Conservation (phyloP, 2,797 vertebrate species). For the Gymnodraco acuticeps region DNA sequence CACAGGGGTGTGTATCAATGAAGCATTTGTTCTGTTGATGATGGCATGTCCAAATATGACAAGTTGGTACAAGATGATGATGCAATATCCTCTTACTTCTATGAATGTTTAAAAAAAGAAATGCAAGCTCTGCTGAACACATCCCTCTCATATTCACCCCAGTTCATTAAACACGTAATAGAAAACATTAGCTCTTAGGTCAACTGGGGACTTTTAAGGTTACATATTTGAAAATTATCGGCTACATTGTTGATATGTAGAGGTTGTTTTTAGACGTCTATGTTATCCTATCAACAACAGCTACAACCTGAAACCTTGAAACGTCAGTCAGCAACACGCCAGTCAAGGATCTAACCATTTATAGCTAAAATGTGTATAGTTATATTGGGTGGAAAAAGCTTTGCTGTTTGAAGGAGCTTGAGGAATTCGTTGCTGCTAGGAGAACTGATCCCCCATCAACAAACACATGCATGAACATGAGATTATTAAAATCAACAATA, state of each 20-base stretch:
- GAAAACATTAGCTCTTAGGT: neutral
- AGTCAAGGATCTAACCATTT: slow-evolving; percentile 38
- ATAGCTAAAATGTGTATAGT: slow-evolving; percentile 38
- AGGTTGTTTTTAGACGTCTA: neutral
- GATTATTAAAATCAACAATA: slow-evolving; percentile 38
- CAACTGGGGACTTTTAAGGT: neutral
- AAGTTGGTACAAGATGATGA: slow-evolving; percentile 27
- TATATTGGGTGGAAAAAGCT: slow-evolving; percentile 35
- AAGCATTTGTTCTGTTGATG: neutral
- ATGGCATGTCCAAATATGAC: slow-evolving; percentile 25
- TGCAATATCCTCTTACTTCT: slow-evolving; percentile 25
- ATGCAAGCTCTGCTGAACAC: neutral
- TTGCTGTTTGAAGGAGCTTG: slow-evolving; percentile 20
- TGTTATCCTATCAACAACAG: neutral
- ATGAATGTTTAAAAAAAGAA: neutral
- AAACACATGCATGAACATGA: slow-evolving; percentile 35
- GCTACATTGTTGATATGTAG: neutral
- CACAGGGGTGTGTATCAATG: slow-evolving; percentile 40
- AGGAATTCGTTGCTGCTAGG: slow-evolving; percentile 38
- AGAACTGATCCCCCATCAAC: slow-evolving; percentile 53
- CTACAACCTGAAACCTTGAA: neutral
- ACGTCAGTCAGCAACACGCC: slow-evolving; percentile 1
- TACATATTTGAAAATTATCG: neutral
- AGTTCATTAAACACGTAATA: neutral
- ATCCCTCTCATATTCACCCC: neutral